phyloP scores from a whole-genome alignment of 2,113 vertebrate species.

The Reinhardtius hippoglossoides region DNA sequence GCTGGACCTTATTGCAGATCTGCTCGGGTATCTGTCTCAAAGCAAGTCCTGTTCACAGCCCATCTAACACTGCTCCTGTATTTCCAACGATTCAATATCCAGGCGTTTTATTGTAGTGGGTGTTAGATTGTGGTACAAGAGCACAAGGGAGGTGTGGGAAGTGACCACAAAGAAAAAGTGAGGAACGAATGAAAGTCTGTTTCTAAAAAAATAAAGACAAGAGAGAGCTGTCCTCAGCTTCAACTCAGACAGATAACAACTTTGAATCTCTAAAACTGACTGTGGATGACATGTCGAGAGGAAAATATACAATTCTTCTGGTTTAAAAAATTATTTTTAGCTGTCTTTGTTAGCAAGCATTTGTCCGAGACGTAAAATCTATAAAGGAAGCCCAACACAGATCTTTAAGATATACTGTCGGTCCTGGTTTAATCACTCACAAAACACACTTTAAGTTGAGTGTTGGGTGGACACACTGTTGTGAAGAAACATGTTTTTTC shows the following conservation, averaged over 20 bases:
- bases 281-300: neutral
- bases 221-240: slow-evolving; percentile 9
- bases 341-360: neutral
- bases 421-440: neutral
- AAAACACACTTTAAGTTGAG: neutral
- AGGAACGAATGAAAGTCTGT: slow-evolving; percentile 47
- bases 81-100: slow-evolving; percentile 32
- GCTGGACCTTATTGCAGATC: neutral
- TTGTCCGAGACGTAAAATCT: neutral
- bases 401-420: too few relatives aligned
- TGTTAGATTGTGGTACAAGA: slow-evolving; percentile 38
- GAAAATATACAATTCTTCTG: neutral
- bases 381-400: neutral
- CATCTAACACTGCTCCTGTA: slow-evolving; percentile 23
- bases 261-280: slow-evolving; percentile 18
- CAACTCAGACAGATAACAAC: slow-evolving; percentile 6
- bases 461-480: slow-evolving; percentile 10
- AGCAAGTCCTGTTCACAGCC: slow-evolving; percentile 33
- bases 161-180: slow-evolving; percentile 39
- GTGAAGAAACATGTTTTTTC: neutral
- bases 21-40: slow-evolving; percentile 34
- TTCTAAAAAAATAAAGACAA: neutral
- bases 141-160: slow-evolving; percentile 46
- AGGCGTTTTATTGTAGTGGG: slow-evolving; percentile 46
- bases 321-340: slow-evolving; percentile 2